Evolutionary conservation across 2,888 invertebrate genomes (phyloP), one percentile per base, ranked within the genome.

Genomic region (Zaprionus obscuricornis): DNA sequence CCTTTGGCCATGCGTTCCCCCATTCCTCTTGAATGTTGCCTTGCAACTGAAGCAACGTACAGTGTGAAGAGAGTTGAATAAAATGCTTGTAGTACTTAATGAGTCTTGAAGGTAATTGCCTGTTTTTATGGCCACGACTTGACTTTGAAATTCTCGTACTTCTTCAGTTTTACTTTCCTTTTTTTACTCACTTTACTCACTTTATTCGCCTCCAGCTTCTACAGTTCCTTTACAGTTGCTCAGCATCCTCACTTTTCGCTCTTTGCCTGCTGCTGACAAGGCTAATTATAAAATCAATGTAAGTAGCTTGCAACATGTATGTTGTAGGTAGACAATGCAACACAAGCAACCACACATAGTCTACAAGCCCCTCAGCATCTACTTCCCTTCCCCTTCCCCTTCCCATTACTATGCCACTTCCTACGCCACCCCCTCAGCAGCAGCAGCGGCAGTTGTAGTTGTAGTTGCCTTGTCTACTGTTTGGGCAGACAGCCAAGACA

Each of bases 51-150:
- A 10, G 5, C 16, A 17, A 6, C 4, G 11, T 26, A 11, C 7
- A 33, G 18, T 0, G 8, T 26, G 31, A 39, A 26, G 45, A 46
- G 66, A 27, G 3, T 50, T 40, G 37, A 20, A 26, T 24, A 16
- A 43, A 62, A 59, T 58, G 56, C 54, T 67, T 68, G 74, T 78
- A 66, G 70, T 52, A 75, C 75, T 82, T 78, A 78, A 78, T 78
- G 82, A 75, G 82, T 72, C 78, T 78, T 78, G 82, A 78, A 82
- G 75, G 75, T 75, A 78, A 77, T 82, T 77, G 82, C 64, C 78
- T 75, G 64, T 73, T 77, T 77, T 77, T 69, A 81, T 78, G 69
- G 77, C 72, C 66, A 74, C 66, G 54, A 66, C 74, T 81, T 74
- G 77, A 74, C 74, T 77, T 77, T 70, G 66, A 77, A n/a, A 70